Evolutionary conservation across 2,888 invertebrate genomes (phyloP).

Genomic region (Petrolisthes manimaculis): DNA sequence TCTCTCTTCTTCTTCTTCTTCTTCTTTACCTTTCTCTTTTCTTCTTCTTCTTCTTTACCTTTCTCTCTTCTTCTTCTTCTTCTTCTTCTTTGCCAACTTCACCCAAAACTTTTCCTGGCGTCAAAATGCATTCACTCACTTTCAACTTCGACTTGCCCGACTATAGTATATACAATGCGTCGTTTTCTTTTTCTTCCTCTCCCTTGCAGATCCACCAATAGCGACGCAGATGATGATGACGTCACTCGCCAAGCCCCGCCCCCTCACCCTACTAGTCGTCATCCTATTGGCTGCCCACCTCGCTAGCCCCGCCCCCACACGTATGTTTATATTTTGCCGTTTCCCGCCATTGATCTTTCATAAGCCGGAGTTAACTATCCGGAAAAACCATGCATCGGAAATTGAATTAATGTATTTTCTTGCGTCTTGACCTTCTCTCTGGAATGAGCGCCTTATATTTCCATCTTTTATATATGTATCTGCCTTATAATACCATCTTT

Average conservation of each 20-base stretch:
- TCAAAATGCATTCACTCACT: too few species aligned
- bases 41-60: not conserved
- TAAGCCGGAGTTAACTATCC: not conserved
- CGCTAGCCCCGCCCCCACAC: constrained; percentile 37
- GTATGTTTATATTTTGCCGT: constrained; percentile 3
- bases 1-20: not conserved
- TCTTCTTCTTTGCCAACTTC: not conserved
- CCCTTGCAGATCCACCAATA: not conserved
- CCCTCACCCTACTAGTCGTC: constrained; percentile 9
- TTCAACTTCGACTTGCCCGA: not conserved
- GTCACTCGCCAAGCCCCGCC: constrained; percentile 4
- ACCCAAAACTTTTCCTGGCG: not conserved
- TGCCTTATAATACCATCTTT: too few species aligned
- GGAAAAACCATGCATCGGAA: too few species aligned
- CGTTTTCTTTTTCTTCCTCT: not conserved
- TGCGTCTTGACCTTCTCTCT: too few species aligned
- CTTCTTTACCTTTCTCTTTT: not conserved
- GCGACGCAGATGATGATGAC: constrained; percentile 22
- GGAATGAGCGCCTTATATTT: too few species aligned
- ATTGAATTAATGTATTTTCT: too few species aligned
- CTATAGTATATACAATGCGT: not conserved
- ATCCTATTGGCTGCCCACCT: constrained; percentile 17
- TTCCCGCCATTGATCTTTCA: not conserved
- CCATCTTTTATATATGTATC: too few species aligned
- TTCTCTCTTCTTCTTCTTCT: not conserved